Conservation (phyloP, 2,888 invertebrate genomes). For the Drosophila yooni region DNA sequence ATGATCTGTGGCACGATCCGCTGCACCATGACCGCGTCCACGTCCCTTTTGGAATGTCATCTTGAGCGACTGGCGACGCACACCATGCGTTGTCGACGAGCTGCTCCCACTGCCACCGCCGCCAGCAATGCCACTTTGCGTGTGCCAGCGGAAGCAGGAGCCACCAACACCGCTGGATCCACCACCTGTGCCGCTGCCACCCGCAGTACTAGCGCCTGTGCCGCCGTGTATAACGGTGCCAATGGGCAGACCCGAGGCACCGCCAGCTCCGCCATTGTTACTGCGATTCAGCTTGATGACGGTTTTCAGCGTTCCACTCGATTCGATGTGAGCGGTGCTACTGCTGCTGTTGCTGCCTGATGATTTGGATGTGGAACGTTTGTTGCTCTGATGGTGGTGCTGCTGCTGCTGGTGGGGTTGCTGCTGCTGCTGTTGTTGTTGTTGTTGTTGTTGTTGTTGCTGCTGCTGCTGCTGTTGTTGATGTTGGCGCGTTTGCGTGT, state of each 20-base stretch:
- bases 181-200: background rate
- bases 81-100: slow-evolving; percentile 57
- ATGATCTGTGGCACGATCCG: slow-evolving; percentile 83
- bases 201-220: background rate
- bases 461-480: slow-evolving; percentile 59
- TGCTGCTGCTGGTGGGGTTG: slow-evolving; percentile 58
- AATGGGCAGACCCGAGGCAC: slow-evolving; percentile 54
- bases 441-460: slow-evolving; percentile 49
- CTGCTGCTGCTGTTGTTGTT: slow-evolving; percentile 41
- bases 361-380: slow-evolving; percentile 67
- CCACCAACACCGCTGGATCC: background rate
- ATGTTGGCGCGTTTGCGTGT: slow-evolving; percentile 66
- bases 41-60: slow-evolving; percentile 92
- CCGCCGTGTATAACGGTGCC: slow-evolving; percentile 67
- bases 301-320: slow-evolving; percentile 93
- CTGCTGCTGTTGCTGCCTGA: slow-evolving; percentile 43
- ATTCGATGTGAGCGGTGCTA: slow-evolving; percentile 85
- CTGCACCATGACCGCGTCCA: slow-evolving; percentile 86
- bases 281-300: slow-evolving; percentile 91
- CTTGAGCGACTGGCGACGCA: slow-evolving; percentile 88
- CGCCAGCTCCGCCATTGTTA: slow-evolving; percentile 62
- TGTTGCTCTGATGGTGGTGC: slow-evolving; percentile 56
- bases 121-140: slow-evolving; percentile 22
- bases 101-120: slow-evolving; percentile 38
- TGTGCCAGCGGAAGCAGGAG: background rate